Conservation (phyloP, 2,888 invertebrate species). For the Gortyna flavago region DNA sequence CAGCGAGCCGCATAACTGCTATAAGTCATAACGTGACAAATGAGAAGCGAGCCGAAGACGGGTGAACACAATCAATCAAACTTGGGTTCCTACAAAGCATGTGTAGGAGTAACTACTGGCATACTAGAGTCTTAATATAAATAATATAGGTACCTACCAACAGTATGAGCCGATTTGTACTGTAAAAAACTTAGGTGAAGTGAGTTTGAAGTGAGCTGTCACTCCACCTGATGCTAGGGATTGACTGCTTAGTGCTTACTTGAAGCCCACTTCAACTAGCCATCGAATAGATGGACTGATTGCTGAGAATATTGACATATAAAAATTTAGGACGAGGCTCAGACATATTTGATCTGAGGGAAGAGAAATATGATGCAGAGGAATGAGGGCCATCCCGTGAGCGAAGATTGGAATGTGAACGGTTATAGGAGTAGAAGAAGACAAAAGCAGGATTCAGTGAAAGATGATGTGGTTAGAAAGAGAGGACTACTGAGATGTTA, state of each 20-base stretch:
- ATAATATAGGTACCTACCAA: too few relatives aligned
- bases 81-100: conserved; percentile 18
- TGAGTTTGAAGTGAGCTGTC: neutral
- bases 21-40: conserved; percentile 60
- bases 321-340: neutral
- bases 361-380: too few relatives aligned
- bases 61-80: conserved; percentile 50
- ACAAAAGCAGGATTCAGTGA: neutral
- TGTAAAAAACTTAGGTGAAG: neutral
- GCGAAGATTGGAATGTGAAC: neutral
- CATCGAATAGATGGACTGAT: neutral
- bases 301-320: neutral
- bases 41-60: conserved; percentile 29
- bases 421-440: neutral
- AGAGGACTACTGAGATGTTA: too few relatives aligned
- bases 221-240: too few relatives aligned
- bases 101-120: conserved; percentile 9
- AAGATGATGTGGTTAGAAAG: neutral
- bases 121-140: neutral
- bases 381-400: too few relatives aligned
- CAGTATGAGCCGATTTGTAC: too few relatives aligned
- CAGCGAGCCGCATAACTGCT: conserved; percentile 47
- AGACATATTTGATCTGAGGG: too few relatives aligned
- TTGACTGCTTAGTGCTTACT: too few relatives aligned
- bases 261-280: neutral